Base-by-base conservation (phyloP, 2,797 vertebrate species). In the Parauchenoglanis ngamensis region DNA sequence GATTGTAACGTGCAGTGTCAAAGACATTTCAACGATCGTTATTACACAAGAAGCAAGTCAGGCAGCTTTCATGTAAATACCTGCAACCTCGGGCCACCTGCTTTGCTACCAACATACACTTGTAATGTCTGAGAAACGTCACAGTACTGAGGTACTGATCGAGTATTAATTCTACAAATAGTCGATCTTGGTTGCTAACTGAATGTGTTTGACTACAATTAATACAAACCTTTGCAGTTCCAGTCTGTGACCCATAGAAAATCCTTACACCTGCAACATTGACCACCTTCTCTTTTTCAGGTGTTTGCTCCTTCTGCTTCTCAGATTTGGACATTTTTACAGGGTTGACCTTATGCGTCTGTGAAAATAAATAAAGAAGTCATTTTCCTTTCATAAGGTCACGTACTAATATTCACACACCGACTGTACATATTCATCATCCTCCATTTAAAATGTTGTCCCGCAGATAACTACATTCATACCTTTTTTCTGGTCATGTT, bases 231-330 rank as follows among this genome's bases (percentile, higher is more conserved):
- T 98, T 97, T 80, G 97, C 97, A 3, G 97, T 99, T 89, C 97
- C 97, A 1, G 98, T 99, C 91, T 99, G 98, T 19, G 97, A 98
- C 5, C 97, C 98, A 56, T 96, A 98, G 90, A 98, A 97, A 90
- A 99, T 94, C 93, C 96, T 98, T 5, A 98, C 96, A 35, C 93
- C 95, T 1, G 96, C 95, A 77, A 98, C 95, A 44, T 92, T 90
- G 88, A 93, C 68, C 46, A 88, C 91, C 21, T 92, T 57, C 25
- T 92, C 92, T 73, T 88, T 88, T 31, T 70, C 88, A 3, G 84
- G 6, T 1, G 80, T 8, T 81, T 10, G 31, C 1, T 91, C 93
- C 54, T 90, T 92, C 1, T 83, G 90, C 81, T 93, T 88, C 4
- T 88, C 90, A 52, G 88, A 31, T 86, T 88, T 90, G 49, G 90